Base-by-base conservation (phyloP, 2,888 invertebrate genomes). In the Ornithoptera alexandrae region DNA sequence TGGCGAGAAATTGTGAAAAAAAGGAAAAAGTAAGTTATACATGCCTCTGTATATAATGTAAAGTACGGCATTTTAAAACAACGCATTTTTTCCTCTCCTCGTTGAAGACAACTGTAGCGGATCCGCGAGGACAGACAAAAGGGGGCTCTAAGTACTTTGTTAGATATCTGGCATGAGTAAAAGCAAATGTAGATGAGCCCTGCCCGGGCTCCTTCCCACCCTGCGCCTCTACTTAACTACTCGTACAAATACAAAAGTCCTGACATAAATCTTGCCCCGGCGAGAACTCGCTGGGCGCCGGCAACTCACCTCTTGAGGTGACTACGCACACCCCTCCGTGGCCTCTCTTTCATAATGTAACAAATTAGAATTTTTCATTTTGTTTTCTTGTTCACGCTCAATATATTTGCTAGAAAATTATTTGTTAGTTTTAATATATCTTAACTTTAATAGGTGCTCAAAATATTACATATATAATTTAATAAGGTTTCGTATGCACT, bases 181-280 rank as follows among this genome's bases (percentile, higher is more conserved):
- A 84, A 82, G 88, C 82, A 84, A 88, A 91, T 90, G 90, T 88
- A 90, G 88, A 92, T 91, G 91, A 92, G 89, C 79, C 79, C 77
- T 77, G 77, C 77, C 77, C 78, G 77, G 64, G 70, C 68, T 62
- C 75, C 78, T 79, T 77, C 81, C 78, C 79, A 77, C 80, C 82
- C 77, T 81, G 75, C 78, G 75, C 76, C 81, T 79, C 81, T 84
- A 84, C 85, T 87, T 90, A 90, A 92, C 91, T 91, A 88, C 86
- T 88, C 85, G 84, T 87, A 86, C 88, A 91, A 92, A 92, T 89
- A 91, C 88, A 89, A 91, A 92, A 92, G 89, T 93, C 90, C 88
- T 87, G 86, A 88, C 90, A 92, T 92, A 92, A 92, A 93, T 93
- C 92, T 92, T 91, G 87, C 88, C 88, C 83, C 83, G 79, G 82